Evolutionary conservation across 2,113 vertebrate genomes (phyloP), one percentile per base, ranked within the genome.

Genomic region (Zosterops lateralis): DNA sequence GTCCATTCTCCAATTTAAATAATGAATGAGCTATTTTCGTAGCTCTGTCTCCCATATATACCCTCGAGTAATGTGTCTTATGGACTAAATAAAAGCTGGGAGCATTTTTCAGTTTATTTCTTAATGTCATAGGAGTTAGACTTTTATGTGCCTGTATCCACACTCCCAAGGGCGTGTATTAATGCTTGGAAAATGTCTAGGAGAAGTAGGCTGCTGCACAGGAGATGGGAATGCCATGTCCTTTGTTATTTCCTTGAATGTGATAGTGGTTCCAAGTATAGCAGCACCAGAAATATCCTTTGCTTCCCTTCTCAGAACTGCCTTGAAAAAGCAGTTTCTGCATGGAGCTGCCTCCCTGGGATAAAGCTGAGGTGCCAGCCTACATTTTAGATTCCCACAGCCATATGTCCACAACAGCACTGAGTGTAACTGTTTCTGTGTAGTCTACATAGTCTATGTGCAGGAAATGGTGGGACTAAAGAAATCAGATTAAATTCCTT

Each of bases 1-100:
- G 78, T 84, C 82, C 72, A 50, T 92, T 86, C 68, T 56, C 36
- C 72, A 84, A 86, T 93, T 97, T 96, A 90, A 92, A 95, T 97
- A 95, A 95, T 83, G 78, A 90, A 87, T 80, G 87, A 93, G 64
- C 64, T 85, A 17, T 87, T 95, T 97, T 94, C 53, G 64, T 90
- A 94, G 60, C 28, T 3, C 53, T 31, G 5, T 73, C 51, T 94
- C 31, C 38, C n/a, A 24, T 48, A 67, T 16, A 40, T 67, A 31
- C 50, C 76, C 75, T 90, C 47, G 74, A 89, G 85, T 60, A 81
- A 88, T 58, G n/a, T 60, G 64, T 94, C 44, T 90, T 74, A 66
- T 4, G 26, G n/a, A 36, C 53, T 84, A 77, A 88, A 90, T 62
- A 92, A 85, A 85, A 93, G 24, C 82, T 74, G 53, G 32, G 44